Base-by-base conservation (phyloP, 2,113 vertebrate species). In the Trematocara stigmaticum region DNA sequence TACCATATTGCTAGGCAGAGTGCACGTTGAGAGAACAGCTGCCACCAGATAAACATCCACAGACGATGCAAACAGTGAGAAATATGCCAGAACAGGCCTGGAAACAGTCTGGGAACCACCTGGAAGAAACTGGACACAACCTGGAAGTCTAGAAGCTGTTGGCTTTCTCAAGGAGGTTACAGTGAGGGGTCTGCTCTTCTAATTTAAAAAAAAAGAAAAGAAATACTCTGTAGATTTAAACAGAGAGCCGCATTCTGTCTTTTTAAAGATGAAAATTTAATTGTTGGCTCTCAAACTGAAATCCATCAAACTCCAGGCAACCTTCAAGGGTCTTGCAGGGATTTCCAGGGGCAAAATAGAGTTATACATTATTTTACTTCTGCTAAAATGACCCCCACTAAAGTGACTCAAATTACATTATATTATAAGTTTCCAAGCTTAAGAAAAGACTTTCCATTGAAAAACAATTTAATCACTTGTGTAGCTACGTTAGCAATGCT, bases 1-100 rank as follows among this genome's bases (percentile, higher is more conserved):
- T 81, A 90, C 81, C 94, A 95, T 93, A 92, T 94, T 95, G 91
- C 86, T 81, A 85, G 84, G 52, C 94, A 94, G 92, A 93, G 94
- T 91, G 92, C 91, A 87, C 71, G 15, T 40, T 55, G n/a, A 76
- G 35, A 15, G 18, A 94, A 59, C 94, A 94, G 94, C 92, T 95
- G 95, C 90, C 53, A 64, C 45, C 91, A 91, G 85, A 92, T 86
- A 83, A 92, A 91, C 85, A 86, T n/a, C 23, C 42, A 78, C 88
- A 89, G 42, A 91, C 64, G 26, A 57, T 8, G 18, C 5, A 13
- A 79, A 83, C 85, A 31, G 49, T 16, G 78, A 74, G 85, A 90
- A 78, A 83, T 47, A 61, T 51, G 57, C 16, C 59, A 78, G 69
- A 79, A 26, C 34, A 26, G 64, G 83, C 74, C 87, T 83, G 81